Percentiles rank a stretch among this genome's conserved stretches.
Evolutionary conservation across 2,113 vertebrate genomes (phyloP).

Genomic region (Neodon shergylaensis): DNA sequence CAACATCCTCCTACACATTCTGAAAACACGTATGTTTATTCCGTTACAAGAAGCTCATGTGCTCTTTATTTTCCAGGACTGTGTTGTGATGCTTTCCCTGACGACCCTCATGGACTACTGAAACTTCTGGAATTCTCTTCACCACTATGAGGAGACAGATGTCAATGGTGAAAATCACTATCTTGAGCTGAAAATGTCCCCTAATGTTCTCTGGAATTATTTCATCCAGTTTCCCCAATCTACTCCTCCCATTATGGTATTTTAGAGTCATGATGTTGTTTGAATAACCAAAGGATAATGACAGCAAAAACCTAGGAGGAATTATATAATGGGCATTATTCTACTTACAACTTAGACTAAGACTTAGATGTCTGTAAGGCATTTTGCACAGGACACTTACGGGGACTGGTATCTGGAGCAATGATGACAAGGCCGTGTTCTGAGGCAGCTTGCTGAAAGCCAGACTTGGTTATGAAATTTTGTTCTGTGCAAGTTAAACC

Average conservation of each 20-base stretch:
- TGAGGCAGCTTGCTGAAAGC: conserved; percentile 91
- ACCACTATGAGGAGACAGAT: background rate
- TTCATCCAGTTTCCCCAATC: background rate
- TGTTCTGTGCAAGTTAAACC: conserved; percentile 97
- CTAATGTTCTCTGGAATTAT: background rate
- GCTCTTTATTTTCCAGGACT: background rate
- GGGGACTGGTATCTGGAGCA: conserved; percentile 95
- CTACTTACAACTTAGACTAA: background rate
- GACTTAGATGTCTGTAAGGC: background rate
- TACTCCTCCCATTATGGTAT: background rate
- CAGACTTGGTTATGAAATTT: conserved; percentile 96
- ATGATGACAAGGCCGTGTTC: conserved; percentile 93
- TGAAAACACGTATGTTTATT: background rate
- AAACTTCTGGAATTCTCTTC: background rate
- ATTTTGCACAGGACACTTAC: conserved; percentile 82
- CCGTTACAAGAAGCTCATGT: background rate
- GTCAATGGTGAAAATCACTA: background rate
- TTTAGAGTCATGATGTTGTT: background rate
- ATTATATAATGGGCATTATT: background rate
- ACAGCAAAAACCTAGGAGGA: background rate
- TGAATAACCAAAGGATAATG: conserved; percentile 10
- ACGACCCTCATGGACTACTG: background rate
- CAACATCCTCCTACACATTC: background rate
- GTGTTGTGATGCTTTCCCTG: background rate
- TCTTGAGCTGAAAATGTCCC: background rate